Evolutionary conservation across 2,888 invertebrate genomes (phyloP), one percentile per base, ranked within the genome.

Genomic region (Isoperla grammatica): DNA sequence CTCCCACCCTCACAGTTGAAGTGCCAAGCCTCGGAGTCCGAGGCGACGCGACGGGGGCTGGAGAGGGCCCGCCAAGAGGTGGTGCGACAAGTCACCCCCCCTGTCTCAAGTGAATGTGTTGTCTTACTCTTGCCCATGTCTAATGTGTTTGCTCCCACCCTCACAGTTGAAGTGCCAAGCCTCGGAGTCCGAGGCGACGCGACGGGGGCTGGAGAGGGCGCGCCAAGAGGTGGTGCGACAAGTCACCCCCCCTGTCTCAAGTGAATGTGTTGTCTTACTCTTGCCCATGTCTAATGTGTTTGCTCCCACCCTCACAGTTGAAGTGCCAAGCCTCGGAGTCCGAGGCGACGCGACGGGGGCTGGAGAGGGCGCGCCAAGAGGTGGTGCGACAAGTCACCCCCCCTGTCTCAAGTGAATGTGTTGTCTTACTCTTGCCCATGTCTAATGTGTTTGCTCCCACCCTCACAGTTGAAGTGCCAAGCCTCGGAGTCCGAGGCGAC

Each of bases 61-160:
- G 82, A 82, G 69, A 73, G 77, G 63, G 81, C 81, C 8, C 73
- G 82, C 49, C 78, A 80, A 69, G 82, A 82, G 70, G 79, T 81
- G 43, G 77, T 82, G 64, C 76, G 78, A 60, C 81, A 81, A 69
- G 79, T 81, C 67, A 81, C 80, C 12, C 77, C 76, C 65, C n/a
- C n/a, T n/a, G n/a, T n/a, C n/a, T n/a, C n/a, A n/a, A n/a, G n/a
- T n/a, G n/a, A n/a, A n/a, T n/a, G n/a, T n/a, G n/a, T n/a, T n/a
- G n/a, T n/a, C n/a, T n/a, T n/a, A n/a, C n/a, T n/a, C n/a, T n/a
- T n/a, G n/a, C n/a, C 29, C 5, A 8, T 29, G 29, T 29, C 5
- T 29, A 8, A 6, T 29, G 8, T 8, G 29, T 29, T 8, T 29
- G 29, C 29, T 29, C 29, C 8, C 29, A 6, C 29, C 4, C 29